Base-by-base conservation (phyloP, 2,888 invertebrate species). In the Drosophila nigricruria region DNA sequence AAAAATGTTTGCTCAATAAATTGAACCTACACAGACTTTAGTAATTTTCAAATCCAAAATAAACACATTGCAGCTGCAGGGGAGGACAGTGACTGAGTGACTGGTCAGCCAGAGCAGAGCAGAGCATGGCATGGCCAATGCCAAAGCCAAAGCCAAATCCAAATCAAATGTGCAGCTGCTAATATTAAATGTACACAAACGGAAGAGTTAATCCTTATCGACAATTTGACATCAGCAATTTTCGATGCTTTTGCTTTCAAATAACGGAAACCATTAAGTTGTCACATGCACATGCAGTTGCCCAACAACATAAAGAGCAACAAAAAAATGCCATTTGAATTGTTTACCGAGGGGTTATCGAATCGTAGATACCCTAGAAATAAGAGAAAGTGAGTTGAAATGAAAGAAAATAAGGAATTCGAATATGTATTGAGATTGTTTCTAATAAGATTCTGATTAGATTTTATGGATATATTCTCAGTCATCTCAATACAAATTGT, bases 171-270 rank as follows among this genome's bases (percentile, higher is more conserved):
- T 74, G 72, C 69, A 77, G 81, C 75, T 72, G 81, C 85, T 89
- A 88, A 89, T 88, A 81, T 88, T 64, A 88, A 84, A 88, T 84
- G 89, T 79, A 87, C 88, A 84, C 89, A 77, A 77, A 83, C 84
- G 84, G 84, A 88, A 77, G 82, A 85, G 88, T 85, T 89, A 85
- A 89, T 85, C 88, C 84, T 84, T 89, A 85, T 85, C 89, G 84
- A 88, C 89, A 85, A 81, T 85, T 85, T 89, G 84, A 88, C 84
- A 85, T 85, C 79, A 88, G 88, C 89, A 88, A 77, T 85, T 88
- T 89, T 89, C 83, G 88, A 84, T 88, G 84, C 85, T 89, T 81
- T 85, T 85, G 89, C 89, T 85, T 89, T 89, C 89, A 65, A 77
- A 87, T 84, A 89, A 81, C 85, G 88, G 85, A 85, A 89, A 84